Evolutionary conservation across 2,113 vertebrate genomes (phyloP), one percentile per base, ranked within the genome.

Genomic region (Scopus umbretta): DNA sequence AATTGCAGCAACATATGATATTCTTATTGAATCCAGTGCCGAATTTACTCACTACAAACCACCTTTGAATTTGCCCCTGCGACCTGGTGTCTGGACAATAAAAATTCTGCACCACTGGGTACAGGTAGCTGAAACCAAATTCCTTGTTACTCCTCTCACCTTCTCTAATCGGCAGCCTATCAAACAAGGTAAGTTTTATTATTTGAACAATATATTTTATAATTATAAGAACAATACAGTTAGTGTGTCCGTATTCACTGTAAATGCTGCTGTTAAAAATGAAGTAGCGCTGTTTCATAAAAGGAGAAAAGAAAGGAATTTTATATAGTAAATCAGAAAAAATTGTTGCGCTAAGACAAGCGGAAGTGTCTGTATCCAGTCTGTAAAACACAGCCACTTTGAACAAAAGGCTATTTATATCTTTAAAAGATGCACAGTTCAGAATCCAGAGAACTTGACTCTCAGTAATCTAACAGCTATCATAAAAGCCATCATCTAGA

Each of bases 11-110:
- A 99, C 99, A 2, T 99, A 99, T 0, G 99, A 99, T 93, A 99
- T 99, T 82, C 98, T 99, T 16, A 99, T 99, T 5, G 99, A 99
- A 73, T 98, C 99, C 86, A 98, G 98, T 8, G 99, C 99, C 0
- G 99, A 99, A 88, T 99, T 98, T 88, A 99, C 99, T 42, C 99
- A 99, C 98, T 99, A 99, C 97, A 99, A 99, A 93, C 99, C 99
- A 5, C 99, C 99, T 5, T 95, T 99, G 96, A 99, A 99, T 96
- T 96, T 98, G 97, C 99, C 99, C 4, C 98, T 99, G 96, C 94
- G 99, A 30, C 99, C 99, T 0, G 99, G 99, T 16, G 98, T 99
- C 94, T 99, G 99, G 99, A 99, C 98, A 0, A 97, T 99, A 90
- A 99, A 99, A 92, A 98, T 99, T 92, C 98, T 99, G 71, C 99